phyloP scores from a whole-genome alignment of 1,140 invertebrate genomes.

The Diorhabda elongata region DNA sequence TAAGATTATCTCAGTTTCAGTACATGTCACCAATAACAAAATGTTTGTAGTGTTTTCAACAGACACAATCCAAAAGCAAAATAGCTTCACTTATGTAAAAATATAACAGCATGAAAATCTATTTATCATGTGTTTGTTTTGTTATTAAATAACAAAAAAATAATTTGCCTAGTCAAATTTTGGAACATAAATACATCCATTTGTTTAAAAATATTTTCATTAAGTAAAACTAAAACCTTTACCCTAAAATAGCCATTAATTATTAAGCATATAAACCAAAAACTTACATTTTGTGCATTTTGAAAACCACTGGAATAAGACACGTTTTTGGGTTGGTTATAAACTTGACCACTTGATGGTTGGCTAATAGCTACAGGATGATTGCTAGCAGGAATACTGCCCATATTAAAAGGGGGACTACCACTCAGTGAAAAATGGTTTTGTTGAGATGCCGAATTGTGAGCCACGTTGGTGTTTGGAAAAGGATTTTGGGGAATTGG shows the following conservation, averaged over 20 bases:
- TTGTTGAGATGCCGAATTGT: conserved; percentile 27
- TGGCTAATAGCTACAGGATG: conserved; percentile 32
- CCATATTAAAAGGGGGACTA: conserved; percentile 24
- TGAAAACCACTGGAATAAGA: conserved; percentile 31
- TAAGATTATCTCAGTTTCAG: no score
- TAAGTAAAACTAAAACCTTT: no score
- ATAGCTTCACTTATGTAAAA: not conserved
- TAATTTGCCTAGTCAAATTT: no score
- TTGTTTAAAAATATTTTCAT: no score
- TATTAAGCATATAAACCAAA: no score
- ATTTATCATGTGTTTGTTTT: no score
- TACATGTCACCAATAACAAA: no score
- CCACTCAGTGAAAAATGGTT: conserved; percentile 34
- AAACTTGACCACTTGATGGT: conserved; percentile 16
- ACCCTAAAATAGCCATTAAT: no score
- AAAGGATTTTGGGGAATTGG: conserved; percentile 36
- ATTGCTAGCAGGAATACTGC: conserved; percentile 30
- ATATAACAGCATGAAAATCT: no score
- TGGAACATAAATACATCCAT: no score
- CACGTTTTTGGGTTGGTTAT: conserved; percentile 25
- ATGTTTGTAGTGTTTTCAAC: not conserved
- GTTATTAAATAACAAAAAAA: no score
- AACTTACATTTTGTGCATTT: conserved; percentile 27
- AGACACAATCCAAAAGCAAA: not conserved
- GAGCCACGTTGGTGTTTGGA: conserved; percentile 30